Percentiles rank a stretch among this genome's conserved stretches.
These are phyloP conservation scores for Orycteropus afer DNA, from an alignment of 2,113 vertebrate species.

Conservation along the genomic window DNA sequence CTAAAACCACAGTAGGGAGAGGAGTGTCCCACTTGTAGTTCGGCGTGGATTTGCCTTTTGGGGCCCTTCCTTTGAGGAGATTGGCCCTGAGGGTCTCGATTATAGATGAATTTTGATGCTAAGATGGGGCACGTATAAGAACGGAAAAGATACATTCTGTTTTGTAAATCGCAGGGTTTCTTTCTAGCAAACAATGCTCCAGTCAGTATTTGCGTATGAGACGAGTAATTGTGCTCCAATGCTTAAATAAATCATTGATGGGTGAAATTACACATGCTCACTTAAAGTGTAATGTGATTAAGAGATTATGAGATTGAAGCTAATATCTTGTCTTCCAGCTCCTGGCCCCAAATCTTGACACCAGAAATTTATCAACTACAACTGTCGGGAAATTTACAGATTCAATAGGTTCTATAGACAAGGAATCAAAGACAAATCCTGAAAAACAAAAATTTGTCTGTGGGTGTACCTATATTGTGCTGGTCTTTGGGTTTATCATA, in stretches of 20 bases:
- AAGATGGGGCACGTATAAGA: neutral
- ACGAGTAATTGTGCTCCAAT: slow-evolving; percentile 85
- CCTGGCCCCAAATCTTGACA: slow-evolving; percentile 86
- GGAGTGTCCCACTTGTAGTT: neutral
- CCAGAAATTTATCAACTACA: slow-evolving; percentile 85
- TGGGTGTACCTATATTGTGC: neutral
- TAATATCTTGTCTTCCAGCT: slow-evolving; percentile 87
- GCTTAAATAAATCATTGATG: slow-evolving; percentile 90
- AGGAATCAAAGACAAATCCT: slow-evolving; percentile 46
- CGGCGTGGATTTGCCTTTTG: slow-evolving; percentile 32
- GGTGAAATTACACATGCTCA: slow-evolving; percentile 91
- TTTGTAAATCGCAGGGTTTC: slow-evolving; percentile 53
- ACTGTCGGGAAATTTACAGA: slow-evolving; percentile 83
- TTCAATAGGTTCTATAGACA: slow-evolving; percentile 65
- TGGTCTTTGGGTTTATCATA: slow-evolving; percentile 43
- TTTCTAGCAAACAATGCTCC: slow-evolving; percentile 79
- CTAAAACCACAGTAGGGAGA: slow-evolving; percentile 20
- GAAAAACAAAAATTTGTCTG: neutral
- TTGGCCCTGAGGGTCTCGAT: slow-evolving; percentile 53
- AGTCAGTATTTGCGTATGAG: slow-evolving; percentile 80
- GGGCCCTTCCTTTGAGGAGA: slow-evolving; percentile 54
- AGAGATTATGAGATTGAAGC: slow-evolving; percentile 89
- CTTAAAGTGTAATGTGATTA: slow-evolving; percentile 91
- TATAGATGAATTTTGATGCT: slow-evolving; percentile 65
- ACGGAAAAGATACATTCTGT: slow-evolving; percentile 23